These are phyloP conservation scores for Cinclus cinclus DNA, from an alignment of 2,113 vertebrate genomes.

Conservation along the genomic window DNA sequence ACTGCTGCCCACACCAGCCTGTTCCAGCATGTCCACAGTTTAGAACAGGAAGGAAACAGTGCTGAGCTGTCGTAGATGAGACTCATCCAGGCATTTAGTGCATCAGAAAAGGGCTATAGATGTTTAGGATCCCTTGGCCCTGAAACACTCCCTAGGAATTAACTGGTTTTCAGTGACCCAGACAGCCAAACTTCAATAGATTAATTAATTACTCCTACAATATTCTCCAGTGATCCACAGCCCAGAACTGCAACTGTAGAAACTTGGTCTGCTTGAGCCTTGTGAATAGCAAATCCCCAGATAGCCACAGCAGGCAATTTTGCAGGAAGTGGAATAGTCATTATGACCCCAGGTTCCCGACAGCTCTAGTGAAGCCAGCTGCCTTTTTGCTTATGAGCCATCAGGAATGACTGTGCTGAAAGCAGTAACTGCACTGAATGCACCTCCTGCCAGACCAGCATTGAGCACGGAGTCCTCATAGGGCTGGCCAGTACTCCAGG, in stretches of 20 bases:
- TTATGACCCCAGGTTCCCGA: background rate
- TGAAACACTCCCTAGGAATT: background rate
- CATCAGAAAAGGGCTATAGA: background rate
- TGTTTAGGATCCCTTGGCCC: background rate
- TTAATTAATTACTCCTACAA: background rate
- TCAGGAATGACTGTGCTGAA: background rate
- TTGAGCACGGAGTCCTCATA: fast-evolving
- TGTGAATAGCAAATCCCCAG: fast-evolving
- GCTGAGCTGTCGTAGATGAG: background rate
- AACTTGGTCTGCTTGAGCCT: background rate
- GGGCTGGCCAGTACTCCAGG: background rate
- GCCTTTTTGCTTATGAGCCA: background rate
- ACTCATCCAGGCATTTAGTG: background rate
- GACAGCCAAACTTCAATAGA: background rate
- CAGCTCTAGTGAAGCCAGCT: background rate
- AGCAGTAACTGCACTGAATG: background rate
- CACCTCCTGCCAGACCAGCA: background rate
- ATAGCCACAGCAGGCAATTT: background rate
- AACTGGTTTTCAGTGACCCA: background rate
- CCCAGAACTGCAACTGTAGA: background rate
- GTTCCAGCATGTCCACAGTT: background rate
- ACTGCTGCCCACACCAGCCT: background rate
- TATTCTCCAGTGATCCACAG: background rate
- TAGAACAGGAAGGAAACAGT: background rate
- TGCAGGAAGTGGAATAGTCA: background rate